Conservation (phyloP, 2,888 invertebrate genomes). For the Eupithecia pulchellata region DNA sequence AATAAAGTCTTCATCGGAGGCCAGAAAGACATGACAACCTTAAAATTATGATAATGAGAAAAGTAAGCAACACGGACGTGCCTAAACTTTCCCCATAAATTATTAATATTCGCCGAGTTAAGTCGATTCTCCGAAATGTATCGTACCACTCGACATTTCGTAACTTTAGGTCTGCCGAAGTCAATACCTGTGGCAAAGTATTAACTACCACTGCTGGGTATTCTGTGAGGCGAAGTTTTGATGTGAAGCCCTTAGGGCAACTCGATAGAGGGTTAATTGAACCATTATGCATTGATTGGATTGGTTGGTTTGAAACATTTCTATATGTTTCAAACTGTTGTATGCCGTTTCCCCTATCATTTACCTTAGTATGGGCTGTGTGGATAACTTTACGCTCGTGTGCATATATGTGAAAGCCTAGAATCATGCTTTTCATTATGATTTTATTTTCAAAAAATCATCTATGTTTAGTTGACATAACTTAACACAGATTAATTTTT, state of each 20-base stretch:
- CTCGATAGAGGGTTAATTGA: background rate
- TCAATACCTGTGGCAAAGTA: slow-evolving; percentile 30
- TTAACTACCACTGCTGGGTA: slow-evolving; percentile 2
- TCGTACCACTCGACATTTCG: slow-evolving; percentile 26
- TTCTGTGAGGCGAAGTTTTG: background rate
- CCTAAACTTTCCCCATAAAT: slow-evolving; percentile 65
- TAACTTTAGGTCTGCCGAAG: slow-evolving; percentile 25
- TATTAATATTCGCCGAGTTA: slow-evolving; percentile 57
- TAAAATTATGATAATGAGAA: slow-evolving; percentile 70
- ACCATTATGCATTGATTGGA: background rate
- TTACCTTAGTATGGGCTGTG: too few relatives aligned
- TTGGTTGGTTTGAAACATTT: background rate
- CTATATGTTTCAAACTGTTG: too few relatives aligned
- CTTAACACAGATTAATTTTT: too few relatives aligned
- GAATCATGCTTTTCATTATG: too few relatives aligned
- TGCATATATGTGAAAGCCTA: too few relatives aligned
- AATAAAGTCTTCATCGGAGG: slow-evolving; percentile 58
- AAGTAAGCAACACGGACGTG: slow-evolving; percentile 64
- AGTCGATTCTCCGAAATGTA: slow-evolving; percentile 37
- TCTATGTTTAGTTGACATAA: too few relatives aligned
- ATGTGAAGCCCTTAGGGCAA: background rate
- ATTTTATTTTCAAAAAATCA: too few relatives aligned
- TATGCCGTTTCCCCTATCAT: too few relatives aligned
- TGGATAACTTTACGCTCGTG: too few relatives aligned
- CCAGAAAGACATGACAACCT: slow-evolving; percentile 61